Percentiles rank a stretch among this genome's conserved stretches.
Evolutionary conservation across 2,888 invertebrate species (phyloP).

Genomic region (Mallateleia sp.): DNA sequence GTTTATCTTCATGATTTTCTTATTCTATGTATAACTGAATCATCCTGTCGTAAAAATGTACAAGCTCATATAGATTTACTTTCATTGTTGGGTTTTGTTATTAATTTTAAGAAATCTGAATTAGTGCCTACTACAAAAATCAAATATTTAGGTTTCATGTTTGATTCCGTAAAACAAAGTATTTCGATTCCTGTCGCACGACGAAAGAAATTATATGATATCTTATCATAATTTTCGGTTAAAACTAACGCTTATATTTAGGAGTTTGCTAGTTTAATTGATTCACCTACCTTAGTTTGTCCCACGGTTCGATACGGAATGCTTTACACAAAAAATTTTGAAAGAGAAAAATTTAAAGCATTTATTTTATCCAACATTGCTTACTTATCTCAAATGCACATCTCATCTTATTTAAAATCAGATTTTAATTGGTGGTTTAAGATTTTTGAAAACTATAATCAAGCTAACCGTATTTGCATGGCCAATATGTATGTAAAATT

Average conservation of each 20-base stretch:
- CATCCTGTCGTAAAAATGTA: constrained; percentile 4
- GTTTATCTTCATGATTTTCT: too few relatives aligned
- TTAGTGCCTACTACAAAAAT: neutral
- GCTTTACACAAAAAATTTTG: neutral
- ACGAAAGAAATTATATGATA: neutral
- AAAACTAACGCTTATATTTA: neutral
- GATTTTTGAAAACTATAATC: neutral
- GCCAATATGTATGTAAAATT: neutral
- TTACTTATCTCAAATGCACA: too few relatives aligned
- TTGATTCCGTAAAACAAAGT: constrained; percentile 20
- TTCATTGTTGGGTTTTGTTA: constrained; percentile 8
- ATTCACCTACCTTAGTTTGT: neutral
- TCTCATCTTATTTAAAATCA: neutral
- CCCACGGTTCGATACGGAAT: neutral
- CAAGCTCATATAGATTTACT: constrained; percentile 1
- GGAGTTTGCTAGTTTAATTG: neutral
- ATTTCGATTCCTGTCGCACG: constrained; percentile 7
- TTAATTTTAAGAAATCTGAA: constrained; percentile 14
- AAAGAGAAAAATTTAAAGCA: neutral
- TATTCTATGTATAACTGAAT: too few relatives aligned
- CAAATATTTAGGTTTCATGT: constrained; percentile 32
- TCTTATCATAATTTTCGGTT: neutral
- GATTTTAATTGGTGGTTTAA: neutral
- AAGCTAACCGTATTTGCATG: neutral
- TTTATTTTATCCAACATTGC: too few relatives aligned